Evolutionary conservation across 2,888 invertebrate species (phyloP).

Genomic region (Melikaiella ostensackeni): DNA sequence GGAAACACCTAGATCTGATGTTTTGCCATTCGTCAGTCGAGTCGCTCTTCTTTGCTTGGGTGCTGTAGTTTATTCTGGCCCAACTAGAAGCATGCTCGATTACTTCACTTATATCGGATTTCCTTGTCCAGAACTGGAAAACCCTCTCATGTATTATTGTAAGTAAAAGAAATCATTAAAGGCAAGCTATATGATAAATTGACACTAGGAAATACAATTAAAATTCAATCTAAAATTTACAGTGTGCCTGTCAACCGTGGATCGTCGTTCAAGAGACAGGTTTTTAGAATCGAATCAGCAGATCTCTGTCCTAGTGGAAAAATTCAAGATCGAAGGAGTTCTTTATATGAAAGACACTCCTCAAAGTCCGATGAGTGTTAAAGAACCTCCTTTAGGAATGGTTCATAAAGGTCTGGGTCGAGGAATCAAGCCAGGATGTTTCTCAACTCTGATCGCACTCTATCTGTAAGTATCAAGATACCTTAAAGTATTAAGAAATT

Average conservation of each 20-base stretch:
- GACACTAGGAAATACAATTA: background rate
- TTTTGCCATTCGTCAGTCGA: conserved; percentile 95
- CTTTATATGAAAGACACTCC: conserved; percentile 83
- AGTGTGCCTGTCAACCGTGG: conserved; percentile 89
- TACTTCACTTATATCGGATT: conserved; percentile 98
- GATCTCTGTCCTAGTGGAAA: conserved; percentile 93
- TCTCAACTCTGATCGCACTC: conserved; percentile 71
- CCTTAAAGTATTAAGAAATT: background rate
- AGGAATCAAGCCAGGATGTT: conserved; percentile 73
- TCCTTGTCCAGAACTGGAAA: conserved; percentile 97
- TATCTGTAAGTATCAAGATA: conserved; percentile 64
- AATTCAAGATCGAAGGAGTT: conserved; percentile 92
- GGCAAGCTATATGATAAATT: background rate
- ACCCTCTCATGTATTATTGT: conserved; percentile 99
- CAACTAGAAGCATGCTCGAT: conserved; percentile 93
- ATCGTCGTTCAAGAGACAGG: conserved; percentile 90
- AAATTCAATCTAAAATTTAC: conserved; percentile 56
- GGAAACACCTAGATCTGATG: conserved; percentile 96
- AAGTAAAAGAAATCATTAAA: conserved; percentile 76
- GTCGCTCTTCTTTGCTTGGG: conserved; percentile 94
- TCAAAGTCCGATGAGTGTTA: conserved; percentile 69
- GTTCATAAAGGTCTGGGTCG: conserved; percentile 70
- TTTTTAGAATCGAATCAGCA: conserved; percentile 96
- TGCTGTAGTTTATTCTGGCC: conserved; percentile 94
- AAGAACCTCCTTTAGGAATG: conserved; percentile 69